Evolutionary conservation across 1,140 invertebrate genomes (phyloP).

Genomic region (Laupala kohalensis): DNA sequence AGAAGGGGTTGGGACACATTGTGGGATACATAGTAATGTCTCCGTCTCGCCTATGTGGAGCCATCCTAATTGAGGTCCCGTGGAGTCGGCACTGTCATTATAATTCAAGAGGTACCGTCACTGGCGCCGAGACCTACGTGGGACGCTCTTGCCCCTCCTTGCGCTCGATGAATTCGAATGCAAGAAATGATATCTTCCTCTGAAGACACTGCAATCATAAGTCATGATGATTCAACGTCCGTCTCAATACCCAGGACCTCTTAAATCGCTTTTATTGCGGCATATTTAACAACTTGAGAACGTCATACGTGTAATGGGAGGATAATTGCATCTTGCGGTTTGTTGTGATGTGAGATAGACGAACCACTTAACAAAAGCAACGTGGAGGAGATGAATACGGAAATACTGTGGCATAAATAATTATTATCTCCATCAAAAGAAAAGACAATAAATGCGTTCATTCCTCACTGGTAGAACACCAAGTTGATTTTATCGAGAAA

Average conservation of each 20-base stretch:
- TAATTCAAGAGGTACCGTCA: neutral
- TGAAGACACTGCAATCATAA: neutral
- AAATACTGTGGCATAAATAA: too few species aligned
- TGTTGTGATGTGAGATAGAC: too few species aligned
- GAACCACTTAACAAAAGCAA: too few species aligned
- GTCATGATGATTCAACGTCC: neutral
- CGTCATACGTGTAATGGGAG: neutral
- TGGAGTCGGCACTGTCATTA: neutral
- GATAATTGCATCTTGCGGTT: too few species aligned
- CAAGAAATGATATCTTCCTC: neutral
- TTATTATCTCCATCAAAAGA: too few species aligned
- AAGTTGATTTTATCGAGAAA: too few species aligned
- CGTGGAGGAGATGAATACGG: too few species aligned
- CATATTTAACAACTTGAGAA: neutral
- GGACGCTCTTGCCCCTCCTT: too few species aligned
- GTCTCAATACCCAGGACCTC: neutral
- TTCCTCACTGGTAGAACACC: too few species aligned
- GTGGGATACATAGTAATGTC: neutral
- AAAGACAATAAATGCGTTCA: too few species aligned
- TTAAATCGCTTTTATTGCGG: neutral
- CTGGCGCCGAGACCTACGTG: too few species aligned
- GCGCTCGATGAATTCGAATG: neutral
- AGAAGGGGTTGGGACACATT: neutral
- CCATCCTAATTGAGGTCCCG: neutral
- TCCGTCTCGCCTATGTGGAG: neutral